Percentiles rank a stretch among this genome's conserved stretches.
Conservation (phyloP, 2,797 vertebrate genomes). For the Anas flavirostris region DNA sequence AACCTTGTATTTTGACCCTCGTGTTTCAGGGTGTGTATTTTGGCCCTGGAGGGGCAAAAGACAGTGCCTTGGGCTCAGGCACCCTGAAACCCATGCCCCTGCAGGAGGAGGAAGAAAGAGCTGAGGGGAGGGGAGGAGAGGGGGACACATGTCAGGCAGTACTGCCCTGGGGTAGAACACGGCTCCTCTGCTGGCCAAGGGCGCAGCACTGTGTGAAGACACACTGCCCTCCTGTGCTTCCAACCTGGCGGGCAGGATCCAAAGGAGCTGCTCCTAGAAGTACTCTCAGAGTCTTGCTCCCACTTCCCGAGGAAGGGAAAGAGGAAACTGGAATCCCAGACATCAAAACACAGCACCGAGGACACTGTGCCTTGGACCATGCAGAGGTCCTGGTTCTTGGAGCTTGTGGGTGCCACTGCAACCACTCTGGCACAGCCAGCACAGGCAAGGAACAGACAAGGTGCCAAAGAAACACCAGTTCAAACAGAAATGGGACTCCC, state of each 20-base stretch:
- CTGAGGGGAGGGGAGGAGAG: not conserved
- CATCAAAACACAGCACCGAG: not conserved
- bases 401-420: not conserved
- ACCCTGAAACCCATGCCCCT: not conserved
- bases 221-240: not conserved
- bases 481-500: not conserved
- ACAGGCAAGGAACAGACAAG: not conserved
- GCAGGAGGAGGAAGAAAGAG: not conserved
- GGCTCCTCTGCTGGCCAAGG: not conserved
- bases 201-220: not conserved
- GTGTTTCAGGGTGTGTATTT: not conserved
- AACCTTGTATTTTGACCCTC: not conserved
- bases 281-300: not conserved
- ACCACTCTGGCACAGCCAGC: not conserved
- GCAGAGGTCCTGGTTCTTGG: not conserved
- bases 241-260: not conserved
- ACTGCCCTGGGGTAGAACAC: not conserved
- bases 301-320: not conserved
- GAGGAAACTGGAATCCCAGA: not conserved
- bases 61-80: not conserved
- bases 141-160: not conserved
- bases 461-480: not conserved
- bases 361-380: not conserved
- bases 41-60: not conserved
- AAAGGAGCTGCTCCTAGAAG: not conserved